phyloP scores from a whole-genome alignment of 2,113 vertebrate species.

The Epinephelus cyanopodus region DNA sequence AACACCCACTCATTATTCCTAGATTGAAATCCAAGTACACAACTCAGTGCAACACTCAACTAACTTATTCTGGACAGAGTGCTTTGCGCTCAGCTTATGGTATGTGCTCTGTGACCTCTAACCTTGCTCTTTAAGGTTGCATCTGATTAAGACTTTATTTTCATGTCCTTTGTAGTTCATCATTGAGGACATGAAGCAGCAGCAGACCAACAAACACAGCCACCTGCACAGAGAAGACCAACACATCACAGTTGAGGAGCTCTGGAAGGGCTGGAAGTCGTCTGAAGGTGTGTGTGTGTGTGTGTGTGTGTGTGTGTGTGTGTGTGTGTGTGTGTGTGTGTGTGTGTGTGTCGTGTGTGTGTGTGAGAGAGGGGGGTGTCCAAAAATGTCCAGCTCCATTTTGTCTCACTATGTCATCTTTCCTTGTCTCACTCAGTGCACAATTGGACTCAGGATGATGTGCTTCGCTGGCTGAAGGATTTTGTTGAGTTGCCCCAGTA shows the following conservation, averaged over 20 bases:
- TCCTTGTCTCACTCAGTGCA: slow-evolving; percentile 73
- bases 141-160: neutral
- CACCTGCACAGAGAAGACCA: slow-evolving; percentile 96
- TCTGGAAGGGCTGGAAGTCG: slow-evolving; percentile 96
- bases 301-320: slow-evolving; percentile 30
- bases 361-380: neutral
- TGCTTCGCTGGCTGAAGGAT: slow-evolving; percentile 85
- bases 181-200: slow-evolving; percentile 97
- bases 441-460: slow-evolving; percentile 85
- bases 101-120: neutral
- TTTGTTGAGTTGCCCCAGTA: slow-evolving; percentile 98
- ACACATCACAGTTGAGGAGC: slow-evolving; percentile 96
- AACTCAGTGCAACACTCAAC: slow-evolving; percentile 24
- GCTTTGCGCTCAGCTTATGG: neutral
- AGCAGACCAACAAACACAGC: slow-evolving; percentile 93
- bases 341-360: slow-evolving; percentile 32
- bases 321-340: slow-evolving; percentile 76
- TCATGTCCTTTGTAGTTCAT: slow-evolving; percentile 84
- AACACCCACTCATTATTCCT: slow-evolving; percentile 9
- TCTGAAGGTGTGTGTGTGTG: slow-evolving; percentile 89
- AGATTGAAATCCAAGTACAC: slow-evolving; percentile 27
- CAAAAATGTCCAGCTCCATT: neutral
- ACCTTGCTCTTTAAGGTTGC: neutral
- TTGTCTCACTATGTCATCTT: slow-evolving; percentile 9
- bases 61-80: slow-evolving; percentile 20